Base-by-base conservation (phyloP, 1,140 invertebrate genomes). In the Argopecten irradians region DNA sequence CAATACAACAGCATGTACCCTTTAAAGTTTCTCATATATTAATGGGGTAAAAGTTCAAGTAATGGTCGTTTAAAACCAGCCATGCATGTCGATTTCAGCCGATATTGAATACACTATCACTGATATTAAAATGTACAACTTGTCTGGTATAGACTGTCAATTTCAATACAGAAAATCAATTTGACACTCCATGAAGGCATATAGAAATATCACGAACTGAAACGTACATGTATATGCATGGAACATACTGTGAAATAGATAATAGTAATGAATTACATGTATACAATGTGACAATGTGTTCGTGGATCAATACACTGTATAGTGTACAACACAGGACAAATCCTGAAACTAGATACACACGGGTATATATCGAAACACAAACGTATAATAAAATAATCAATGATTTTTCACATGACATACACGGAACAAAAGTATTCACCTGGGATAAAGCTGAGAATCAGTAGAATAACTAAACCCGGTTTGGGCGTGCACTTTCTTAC, bases 401-500 rank as follows among this genome's bases (percentile, higher is more conserved):
- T n/a, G n/a, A n/a, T n/a, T n/a, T 71, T 71, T 71, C 55, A 28
- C 8, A 71, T 71, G 22, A 28, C n/a, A 71, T 0, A 71, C n/a
- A 16, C 22, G 22, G 28, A 71, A 22, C 55, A 71, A 71, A 71
- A 28, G n/a, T 71, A 71, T 71, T 71, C 55, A 71, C 55, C 55
- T 71, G 55, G 55, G 5, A 71, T 71, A 71, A 71, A 71, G 55
- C 55, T 16, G 55, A 71, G 55, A 71, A 71, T 3, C 22, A 71
- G 55, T 28, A 71, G 55, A 28, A 71, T 28, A 7, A 71, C 55
- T n/a, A 71, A n/a, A 71, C 55, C 55, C 55, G 55, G 22, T 1
- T 71, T 71, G 55, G 55, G 55, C 55, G 55, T 71, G 55, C 55
- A 71, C 55, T 71, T n/a, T 28, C n/a, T 71, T 11, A 71, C 55